Evolutionary conservation across 2,113 vertebrate genomes (phyloP), one percentile per base, ranked within the genome.

Genomic region (Protobothrops flavoviridis): DNA sequence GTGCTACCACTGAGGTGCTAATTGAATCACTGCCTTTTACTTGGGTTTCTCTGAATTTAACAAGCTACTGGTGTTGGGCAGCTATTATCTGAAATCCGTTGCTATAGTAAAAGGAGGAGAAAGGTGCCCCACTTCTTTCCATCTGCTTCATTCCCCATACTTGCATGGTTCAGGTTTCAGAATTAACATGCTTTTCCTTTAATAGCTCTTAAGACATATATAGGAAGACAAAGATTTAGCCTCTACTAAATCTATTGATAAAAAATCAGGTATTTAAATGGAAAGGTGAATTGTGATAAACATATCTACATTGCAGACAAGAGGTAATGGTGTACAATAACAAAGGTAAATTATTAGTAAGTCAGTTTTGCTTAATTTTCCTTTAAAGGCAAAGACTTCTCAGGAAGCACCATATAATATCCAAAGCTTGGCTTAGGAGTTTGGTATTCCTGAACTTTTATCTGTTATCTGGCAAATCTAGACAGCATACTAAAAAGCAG

Each of bases 1-100:
- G 24, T 17, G 45, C 64, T 61, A 87, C 43, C 53, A 90, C 56
- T 8, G 48, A 94, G 87, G 93, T 93, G 93, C 90, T 93, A 93
- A 85, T 91, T 90, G 93, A 94, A 90, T 90, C 69, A 11, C 29
- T 52, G 33, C 64, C 53, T 91, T 64, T 92, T 50, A 29, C n/a
- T 56, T 55, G 85, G 48, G 8, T 86, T 55, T 24, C 48, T 15
- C 20, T 56, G 74, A 50, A n/a, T 92, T 90, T 92, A 92, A 85
- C 91, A n/a, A 94, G 87, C 53, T 81, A 91, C 4, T 29, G n/a
- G 33, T 53, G 52, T 87, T 92, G 86, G 55, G 55, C 2, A 85
- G 33, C 74, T 52, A 89, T 85, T 91, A 55, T 85, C 61, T 52
- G 4, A 53, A 88, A 56, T 43, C 17, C 29, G 86, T 85, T 92